Percentiles rank a stretch among this genome's conserved stretches.
Evolutionary conservation across 2,113 vertebrate species (phyloP).

Genomic region (Gopherus evgoodei): DNA sequence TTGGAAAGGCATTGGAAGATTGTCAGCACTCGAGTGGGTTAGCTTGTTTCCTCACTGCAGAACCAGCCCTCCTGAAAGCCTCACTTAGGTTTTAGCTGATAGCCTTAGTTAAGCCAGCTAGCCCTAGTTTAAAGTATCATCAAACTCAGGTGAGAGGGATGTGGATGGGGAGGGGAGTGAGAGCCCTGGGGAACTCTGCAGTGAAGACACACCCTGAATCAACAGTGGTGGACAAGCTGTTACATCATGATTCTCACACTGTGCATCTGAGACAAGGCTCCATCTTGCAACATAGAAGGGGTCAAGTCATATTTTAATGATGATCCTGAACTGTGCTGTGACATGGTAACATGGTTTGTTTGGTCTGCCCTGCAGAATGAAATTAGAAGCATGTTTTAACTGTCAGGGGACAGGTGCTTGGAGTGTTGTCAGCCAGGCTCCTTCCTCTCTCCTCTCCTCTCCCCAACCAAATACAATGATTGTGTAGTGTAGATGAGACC

Average conservation of each 20-base stretch:
- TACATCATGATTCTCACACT: slow-evolving; percentile 37
- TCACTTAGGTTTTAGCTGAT: slow-evolving; percentile 1
- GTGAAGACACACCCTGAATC: slow-evolving; percentile 28
- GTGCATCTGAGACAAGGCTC: background rate
- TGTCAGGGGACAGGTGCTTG: background rate
- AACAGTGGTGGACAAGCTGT: background rate
- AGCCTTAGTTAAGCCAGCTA: background rate
- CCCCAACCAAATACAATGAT: background rate
- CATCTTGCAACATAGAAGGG: background rate
- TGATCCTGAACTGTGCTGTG: background rate
- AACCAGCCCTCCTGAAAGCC: background rate
- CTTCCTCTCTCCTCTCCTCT: background rate
- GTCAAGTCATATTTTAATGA: background rate
- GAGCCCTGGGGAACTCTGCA: slow-evolving; percentile 1
- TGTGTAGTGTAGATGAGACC: background rate
- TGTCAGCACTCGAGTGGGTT: background rate
- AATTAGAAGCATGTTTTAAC: background rate
- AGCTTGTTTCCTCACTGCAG: background rate
- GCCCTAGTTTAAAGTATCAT: background rate
- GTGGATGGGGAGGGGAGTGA: background rate
- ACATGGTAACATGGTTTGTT: background rate
- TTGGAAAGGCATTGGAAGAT: background rate
- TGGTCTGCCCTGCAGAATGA: background rate
- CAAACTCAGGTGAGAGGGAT: background rate
- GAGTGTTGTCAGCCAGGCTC: background rate